Evolutionary conservation across 2,888 invertebrate genomes (phyloP), one percentile per base, ranked within the genome.

Genomic region (Drosophila greeni): DNA sequence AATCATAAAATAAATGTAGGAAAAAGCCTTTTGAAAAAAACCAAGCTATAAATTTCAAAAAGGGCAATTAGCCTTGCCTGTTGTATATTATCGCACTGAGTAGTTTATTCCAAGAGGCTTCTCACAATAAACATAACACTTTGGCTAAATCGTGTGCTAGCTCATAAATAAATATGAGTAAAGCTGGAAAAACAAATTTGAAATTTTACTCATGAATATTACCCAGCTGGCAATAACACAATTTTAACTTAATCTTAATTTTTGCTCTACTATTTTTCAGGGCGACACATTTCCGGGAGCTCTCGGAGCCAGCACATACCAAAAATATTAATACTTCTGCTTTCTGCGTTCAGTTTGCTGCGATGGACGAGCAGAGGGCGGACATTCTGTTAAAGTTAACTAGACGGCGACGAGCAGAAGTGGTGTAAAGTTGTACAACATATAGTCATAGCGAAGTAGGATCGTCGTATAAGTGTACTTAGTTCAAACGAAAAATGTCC

Each of bases 221-320:
- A 39, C 16, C 16, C 54, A 56, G 49, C 45, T 55, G 52, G 29
- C 18, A 18, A 12, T 18, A 39, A 39, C 12, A n/a, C 11, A 23
- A 23, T n/a, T 34, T 23, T 40, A 23, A 14, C 14, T 12, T 2
- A 51, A 18, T n/a, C 18, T 16, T n/a, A 4, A 24, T 7, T 33
- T 31, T 18, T 24, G 3, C 18, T 43, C 12, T 12, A 4, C 12
- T 37, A 12, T 11, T 56, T 83, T 75, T 8, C 73, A 86, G 86
- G 86, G 86, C 84, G 82, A 52, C 85, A 84, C 64, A 85, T 86
- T 58, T 84, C 86, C 24, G 71, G 71, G n/a, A 79, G 77, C 56
- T 51, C 78, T 23, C 34, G 43, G 14, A 49, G 62, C 34, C 47
- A 57, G 11, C 56, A 20, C 31, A 65, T 54, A 60, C 64, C 77